Evolutionary conservation across 2,888 invertebrate species (phyloP), one percentile per base, ranked within the genome.

Genomic region (Drosophila dives): DNA sequence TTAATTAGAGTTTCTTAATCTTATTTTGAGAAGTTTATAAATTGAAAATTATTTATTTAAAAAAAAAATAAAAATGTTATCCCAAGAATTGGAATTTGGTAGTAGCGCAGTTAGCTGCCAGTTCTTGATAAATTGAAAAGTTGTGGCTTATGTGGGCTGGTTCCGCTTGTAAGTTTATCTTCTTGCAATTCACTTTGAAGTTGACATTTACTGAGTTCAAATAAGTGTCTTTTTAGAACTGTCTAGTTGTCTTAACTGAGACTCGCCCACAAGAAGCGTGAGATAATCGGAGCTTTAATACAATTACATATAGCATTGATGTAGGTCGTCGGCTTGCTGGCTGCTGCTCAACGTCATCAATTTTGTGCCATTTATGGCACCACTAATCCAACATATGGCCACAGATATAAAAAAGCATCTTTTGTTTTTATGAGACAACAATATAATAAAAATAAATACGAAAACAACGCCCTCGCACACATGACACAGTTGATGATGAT

Each of bases 261-360:
- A 33, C 53, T 38, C 74, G 61, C 76, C 78, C 78, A 76, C 79
- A 51, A 32, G 3, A 26, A 51, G 62, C 45, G 40, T 26, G 61
- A 54, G 75, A 67, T 65, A 83, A 77, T 81, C 70, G 74, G 48
- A 56, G 51, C 70, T 77, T 70, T 71, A 59, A 82, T 54, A 63
- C 71, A 67, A 87, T 81, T 68, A 85, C 50, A 72, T 26, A 7
- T 59, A 67, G 40, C 69, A 74, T 86, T 83, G 81, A 77, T 83
- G 89, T 86, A 86, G 83, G 83, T 86, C 83, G 86, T 76, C 64
- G 64, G 48, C 72, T 69, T 29, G 48, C 50, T 66, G 49, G 56
- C 61, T 50, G 42, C 68, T 17, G 36, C 68, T 32, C 26, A 54
- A 50, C 62, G 71, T 72, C 80, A 72, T 83, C 58, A 72, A 80